Base-by-base conservation (phyloP, 2,888 invertebrate genomes). In the Hoplodrina blanda region DNA sequence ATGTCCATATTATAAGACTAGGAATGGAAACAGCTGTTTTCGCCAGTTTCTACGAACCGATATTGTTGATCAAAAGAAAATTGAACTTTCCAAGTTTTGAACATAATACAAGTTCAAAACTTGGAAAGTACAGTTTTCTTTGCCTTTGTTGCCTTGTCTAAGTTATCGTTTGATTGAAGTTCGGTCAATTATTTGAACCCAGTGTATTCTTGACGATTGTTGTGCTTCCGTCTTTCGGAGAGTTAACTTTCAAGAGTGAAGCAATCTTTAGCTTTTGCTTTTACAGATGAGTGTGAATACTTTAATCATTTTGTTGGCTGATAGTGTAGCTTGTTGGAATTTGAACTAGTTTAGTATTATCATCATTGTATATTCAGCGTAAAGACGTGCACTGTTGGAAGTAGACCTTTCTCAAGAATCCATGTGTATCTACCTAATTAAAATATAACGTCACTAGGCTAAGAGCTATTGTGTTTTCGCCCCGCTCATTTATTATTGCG, bases 81-180 rank as follows among this genome's bases (percentile, higher is more conserved):
- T 6, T 46, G 6, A 46, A 15, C 11, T 46, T 54, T 15, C 7
- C 4, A 68, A 49, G 4, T 25, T 46, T 46, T 55, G 17, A 64
- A 54, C 25, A 25, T 25, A 25, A 25, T 2, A 25, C 25, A 25
- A 25, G 25, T 25, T 25, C 25, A 25, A 25, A 25, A 25, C 25
- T 25, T 25, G 25, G 25, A 25, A 25, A 25, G 2, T 25, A 25
- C 25, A 25, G 25, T 25, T n/a, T 20, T 15, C 4, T 37, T 46
- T 19, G 25, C 25, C 19, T 13, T 15, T 41, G 8, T 62, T 0
- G 50, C 25, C 2, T 19, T n/a, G n/a, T 37, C 44, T 7, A 44
- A 69, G 37, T 50, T 57, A 52, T 46, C n/a, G 19, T 11, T 52
- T 33, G 52, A 3, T 30, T 69, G 13, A 6, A 19, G 25, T 19